Base-by-base conservation (phyloP, 2,797 vertebrate genomes). In the Pipistrellus pipistrellus region DNA sequence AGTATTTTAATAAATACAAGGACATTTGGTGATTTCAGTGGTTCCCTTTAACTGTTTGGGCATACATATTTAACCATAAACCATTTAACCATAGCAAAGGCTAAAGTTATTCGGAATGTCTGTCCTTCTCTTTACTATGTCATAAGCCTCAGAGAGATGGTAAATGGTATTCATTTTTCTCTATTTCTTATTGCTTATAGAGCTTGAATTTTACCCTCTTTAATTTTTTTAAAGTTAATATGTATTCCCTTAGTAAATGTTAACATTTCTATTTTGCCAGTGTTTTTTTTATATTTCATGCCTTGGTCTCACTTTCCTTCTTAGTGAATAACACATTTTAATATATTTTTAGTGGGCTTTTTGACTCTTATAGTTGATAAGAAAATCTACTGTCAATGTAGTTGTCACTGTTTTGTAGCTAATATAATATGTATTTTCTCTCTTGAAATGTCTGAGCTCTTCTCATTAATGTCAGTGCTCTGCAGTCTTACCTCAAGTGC, bases 1-100 rank as follows among this genome's bases (percentile, higher is more conserved):
- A 80, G 10, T 32, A 76, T 72, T 88, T 94, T 90, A 90, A 92
- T 64, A 53, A 86, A 35, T 72, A 73, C 14, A 77, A 88, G 80
- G 92, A 25, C 73, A 85, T 41, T 90, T 57, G 10, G 69, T 72
- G 12, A 59, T 90, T 90, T 92, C 27, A 76, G 20, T 76, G 35
- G 14, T 77, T 77, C 41, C 66, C 10, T 57, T 85, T 75, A 78
- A 85, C 55, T 75, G 87, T 72, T 80, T 81, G 77, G 69, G 32
- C 51, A 44, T 3, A 64, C 41, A n/a, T 59, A 69, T 38, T 81
- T 76, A 81, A 51, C 59, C 46, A 59, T 82, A 89, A 78, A 57
- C 55, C 21, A 85, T 90, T 85, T 87, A 41, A 41, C 38, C 38
- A n/a, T 51, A 86, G 71, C n/a, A 86, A 71, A 80, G 21, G 21